phyloP scores from a whole-genome alignment of 2,888 invertebrate genomes.

The Chrysotoxum bicinctum region DNA sequence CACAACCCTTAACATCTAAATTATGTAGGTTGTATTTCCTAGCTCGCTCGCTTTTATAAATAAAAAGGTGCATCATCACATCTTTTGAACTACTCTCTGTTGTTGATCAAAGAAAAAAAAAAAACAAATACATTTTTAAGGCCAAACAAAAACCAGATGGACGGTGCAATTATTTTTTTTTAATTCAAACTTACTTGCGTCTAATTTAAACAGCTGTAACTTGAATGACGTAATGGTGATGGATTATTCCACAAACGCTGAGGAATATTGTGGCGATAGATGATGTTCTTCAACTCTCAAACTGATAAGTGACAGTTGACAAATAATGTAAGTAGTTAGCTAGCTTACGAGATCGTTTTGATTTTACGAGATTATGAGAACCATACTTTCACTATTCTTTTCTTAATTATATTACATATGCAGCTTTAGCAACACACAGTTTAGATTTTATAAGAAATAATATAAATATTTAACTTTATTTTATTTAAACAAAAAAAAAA shows the following conservation, averaged over 20 bases:
- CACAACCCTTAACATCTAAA: not conserved
- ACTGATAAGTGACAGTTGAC: not conserved
- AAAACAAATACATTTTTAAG: not conserved
- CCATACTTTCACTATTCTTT: constrained; percentile 52
- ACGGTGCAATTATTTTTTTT: not conserved
- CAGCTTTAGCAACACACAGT: not conserved
- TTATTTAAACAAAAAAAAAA: not conserved
- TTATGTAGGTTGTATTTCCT: not conserved
- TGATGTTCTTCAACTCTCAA: not conserved
- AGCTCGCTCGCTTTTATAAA: not conserved
- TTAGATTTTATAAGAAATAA: constrained; percentile 9
- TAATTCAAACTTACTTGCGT: constrained; percentile 33
- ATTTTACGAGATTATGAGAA: not conserved
- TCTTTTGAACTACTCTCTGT: not conserved
- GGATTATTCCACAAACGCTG: constrained; percentile 10
- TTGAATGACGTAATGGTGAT: constrained; percentile 41
- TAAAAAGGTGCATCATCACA: constrained; percentile 6
- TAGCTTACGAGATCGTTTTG: not conserved
- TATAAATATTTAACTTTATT: not conserved
- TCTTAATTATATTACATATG: not conserved
- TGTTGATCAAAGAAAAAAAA: constrained; percentile 2
- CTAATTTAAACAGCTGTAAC: constrained; percentile 26
- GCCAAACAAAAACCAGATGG: not conserved
- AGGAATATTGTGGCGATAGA: not conserved
- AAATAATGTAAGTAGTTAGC: not conserved